Evolutionary conservation across 2,113 vertebrate genomes (phyloP), one percentile per base, ranked within the genome.

Genomic region (Picathartes gymnocephalus): DNA sequence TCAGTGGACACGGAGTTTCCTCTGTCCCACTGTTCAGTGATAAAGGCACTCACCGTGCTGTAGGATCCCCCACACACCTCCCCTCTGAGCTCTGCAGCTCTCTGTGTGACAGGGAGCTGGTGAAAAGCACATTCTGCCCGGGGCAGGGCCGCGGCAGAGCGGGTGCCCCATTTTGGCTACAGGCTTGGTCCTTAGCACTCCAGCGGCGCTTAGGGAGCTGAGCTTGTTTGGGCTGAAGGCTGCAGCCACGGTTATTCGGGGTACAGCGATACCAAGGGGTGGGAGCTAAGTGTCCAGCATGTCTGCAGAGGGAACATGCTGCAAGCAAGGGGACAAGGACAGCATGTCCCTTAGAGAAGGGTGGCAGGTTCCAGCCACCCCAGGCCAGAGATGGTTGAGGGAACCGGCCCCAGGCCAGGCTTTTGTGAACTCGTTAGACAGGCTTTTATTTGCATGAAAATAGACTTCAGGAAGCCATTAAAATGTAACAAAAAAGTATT

Each of bases 401-500:
- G 25, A 86, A 82, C 3, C 0, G 3, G 65, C 77, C 84, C 39
- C 81, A 86, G 62, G 87, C 33, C 56, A 12, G 50, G 66, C 72
- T 95, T 95, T 92, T 95, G 90, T 94, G 86, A 90, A 71, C 35
- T 70, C 1, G 0, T 90, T 86, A 90, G 72, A 72, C 90, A 84
- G 93, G 90, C 48, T 93, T 95, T 92, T 92, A 96, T 96, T 95
- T 96, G 90, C 93, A 95, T 95, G 53, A 95, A 94, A 97, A 96
- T 88, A 92, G 93, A 92, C 69, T 93, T 96, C 86, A 95, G 93
- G 93, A 95, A 96, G 83, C 93, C 88, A 96, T 93, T 96, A 96
- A 97, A 93, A 96, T 94, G 94, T 96, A 96, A 94, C 94, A 88
- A 95, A 96, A 96, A 97, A 92, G 88, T 92, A 88, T 90, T 97